Conservation (phyloP, 2,888 invertebrate genomes). For the Phyto melanocephala region DNA sequence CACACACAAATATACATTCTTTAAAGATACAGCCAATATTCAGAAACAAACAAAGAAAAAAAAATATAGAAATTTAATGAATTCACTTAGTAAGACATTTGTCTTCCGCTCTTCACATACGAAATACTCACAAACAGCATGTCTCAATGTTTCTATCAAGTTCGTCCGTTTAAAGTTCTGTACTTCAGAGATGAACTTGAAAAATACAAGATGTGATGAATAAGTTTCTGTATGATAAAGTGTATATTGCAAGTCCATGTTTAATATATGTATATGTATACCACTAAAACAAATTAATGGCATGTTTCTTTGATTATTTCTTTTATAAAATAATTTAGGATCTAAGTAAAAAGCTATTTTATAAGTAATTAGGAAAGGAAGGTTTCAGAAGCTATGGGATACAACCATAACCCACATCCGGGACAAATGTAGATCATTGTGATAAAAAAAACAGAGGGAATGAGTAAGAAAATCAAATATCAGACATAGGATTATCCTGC, state of each 20-base stretch:
- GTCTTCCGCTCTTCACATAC: constrained; percentile 64
- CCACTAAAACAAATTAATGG: too few relatives aligned
- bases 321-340: too few relatives aligned
- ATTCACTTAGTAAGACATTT: constrained; percentile 68
- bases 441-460: too few relatives aligned
- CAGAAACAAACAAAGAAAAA: background rate
- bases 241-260: constrained; percentile 37
- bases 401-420: too few relatives aligned
- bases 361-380: too few relatives aligned
- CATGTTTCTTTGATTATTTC: too few relatives aligned
- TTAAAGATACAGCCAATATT: constrained; percentile 48
- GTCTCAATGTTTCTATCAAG: background rate
- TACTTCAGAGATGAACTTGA: constrained; percentile 45
- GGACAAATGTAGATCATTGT: too few relatives aligned
- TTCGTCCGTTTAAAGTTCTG: constrained; percentile 5
- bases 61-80: constrained; percentile 63
- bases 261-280: too few relatives aligned
- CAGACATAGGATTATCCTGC: too few relatives aligned
- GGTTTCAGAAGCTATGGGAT: too few relatives aligned
- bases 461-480: too few relatives aligned
- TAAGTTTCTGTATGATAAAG: background rate
- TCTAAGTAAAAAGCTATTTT: too few relatives aligned
- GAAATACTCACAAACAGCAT: background rate
- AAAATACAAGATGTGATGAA: constrained; percentile 14
- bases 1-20: constrained; percentile 8